Base-by-base conservation (phyloP, 2,888 invertebrate species). In the Melangyna quadrimaculata region DNA sequence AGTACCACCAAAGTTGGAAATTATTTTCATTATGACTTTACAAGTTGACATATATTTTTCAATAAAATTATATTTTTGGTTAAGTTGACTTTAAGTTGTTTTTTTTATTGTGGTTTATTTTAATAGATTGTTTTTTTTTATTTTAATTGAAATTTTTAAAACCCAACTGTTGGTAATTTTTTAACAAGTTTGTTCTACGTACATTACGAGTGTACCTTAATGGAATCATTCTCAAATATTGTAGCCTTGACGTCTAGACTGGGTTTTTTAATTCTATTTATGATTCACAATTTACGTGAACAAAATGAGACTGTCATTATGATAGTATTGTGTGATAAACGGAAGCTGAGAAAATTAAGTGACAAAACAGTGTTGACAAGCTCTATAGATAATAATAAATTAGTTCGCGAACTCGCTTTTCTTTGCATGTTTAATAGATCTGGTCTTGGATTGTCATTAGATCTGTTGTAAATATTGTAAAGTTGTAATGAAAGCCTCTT, bases 201-300 rank as follows among this genome's bases (percentile, higher is more conserved):
- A 17, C 8, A 17, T 17, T 43, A 19, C 17, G 9, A 1, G n/a
- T n/a, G n/a, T 43, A 7, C n/a, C 10, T 3, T n/a, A n/a, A 8
- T 19, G n/a, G 8, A 43, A 17, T 48, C 10, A 12, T 3, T 48
- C 10, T 14, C n/a, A 51, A 29, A 3, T 27, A 0, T 17, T 53
- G n/a, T 29, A 55, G 29, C 59, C 37, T 59, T 37, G 37, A 59
- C 14, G 37, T 59, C 24, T 59, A 59, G 59, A 59, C 59, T 1
- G 3, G 0, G 5, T 17, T 29, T 17, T n/a, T n/a, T n/a, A n/a
- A n/a, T n/a, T n/a, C 4, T 27, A 22, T 12, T 53, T 27, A 2
- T 51, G 3, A 51, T n/a, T 24, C 24, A 6, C 2, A 7, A 40
- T n/a, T 40, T 7, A 40, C 6, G 40, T 7, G 2, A 24, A 51